Evolutionary conservation across 2,113 vertebrate genomes (phyloP).

Genomic region (Lethenteron reissneri): DNA sequence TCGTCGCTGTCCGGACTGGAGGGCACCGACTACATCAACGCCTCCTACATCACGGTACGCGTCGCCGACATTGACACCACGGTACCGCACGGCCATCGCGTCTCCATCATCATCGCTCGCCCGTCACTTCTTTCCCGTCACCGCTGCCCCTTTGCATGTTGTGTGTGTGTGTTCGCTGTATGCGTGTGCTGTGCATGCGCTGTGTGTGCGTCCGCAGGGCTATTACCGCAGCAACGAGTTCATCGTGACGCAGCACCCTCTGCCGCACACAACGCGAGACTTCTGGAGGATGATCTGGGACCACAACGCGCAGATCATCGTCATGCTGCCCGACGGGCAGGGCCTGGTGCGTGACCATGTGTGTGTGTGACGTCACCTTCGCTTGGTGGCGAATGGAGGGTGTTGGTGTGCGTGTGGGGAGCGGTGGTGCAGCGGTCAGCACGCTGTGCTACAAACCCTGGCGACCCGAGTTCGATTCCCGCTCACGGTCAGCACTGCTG

Average conservation of each 20-base stretch:
- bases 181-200: too few relatives aligned
- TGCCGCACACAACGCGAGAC: constrained; percentile 82
- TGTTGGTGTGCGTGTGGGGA: not conserved
- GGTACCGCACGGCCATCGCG: too few relatives aligned
- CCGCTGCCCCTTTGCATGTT: too few relatives aligned
- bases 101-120: too few relatives aligned
- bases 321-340: constrained; percentile 79
- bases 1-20: constrained; percentile 67
- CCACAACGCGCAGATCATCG: constrained; percentile 80
- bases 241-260: constrained; percentile 81
- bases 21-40: constrained; percentile 88
- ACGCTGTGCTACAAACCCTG: too few relatives aligned
- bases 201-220: constrained; percentile 27
- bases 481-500: too few relatives aligned
- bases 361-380: constrained; percentile 8
- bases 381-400: not conserved
- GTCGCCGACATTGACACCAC: constrained; percentile 1
- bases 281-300: constrained; percentile 98
- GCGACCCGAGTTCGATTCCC: too few relatives aligned
- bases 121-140: too few relatives aligned
- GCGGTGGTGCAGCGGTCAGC: too few relatives aligned
- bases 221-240: constrained; percentile 80
- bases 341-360: constrained; percentile 40
- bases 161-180: too few relatives aligned
- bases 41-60: constrained; percentile 92